Percentiles rank a stretch among this genome's conserved stretches.
These are phyloP conservation scores for Hippolais icterina DNA, from an alignment of 2,113 vertebrate genomes.

Conservation along the genomic window DNA sequence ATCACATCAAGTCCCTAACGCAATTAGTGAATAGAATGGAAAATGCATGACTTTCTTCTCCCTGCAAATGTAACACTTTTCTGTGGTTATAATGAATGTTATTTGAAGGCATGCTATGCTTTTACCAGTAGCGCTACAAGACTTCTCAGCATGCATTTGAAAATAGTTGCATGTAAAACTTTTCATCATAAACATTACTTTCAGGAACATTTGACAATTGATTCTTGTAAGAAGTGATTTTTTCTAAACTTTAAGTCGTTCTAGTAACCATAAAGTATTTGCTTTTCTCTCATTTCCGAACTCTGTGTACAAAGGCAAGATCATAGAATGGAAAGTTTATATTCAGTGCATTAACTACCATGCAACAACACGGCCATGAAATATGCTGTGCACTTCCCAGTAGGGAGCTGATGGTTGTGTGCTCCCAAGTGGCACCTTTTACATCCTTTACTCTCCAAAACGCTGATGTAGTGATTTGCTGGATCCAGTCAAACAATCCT, in stretches of 20 bases:
- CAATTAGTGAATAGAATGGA: background rate
- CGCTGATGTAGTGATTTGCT: background rate
- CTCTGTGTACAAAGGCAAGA: background rate
- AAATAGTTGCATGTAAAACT: constrained; percentile 21
- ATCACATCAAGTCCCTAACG: background rate
- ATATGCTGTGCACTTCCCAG: background rate
- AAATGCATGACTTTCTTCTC: background rate
- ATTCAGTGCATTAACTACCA: background rate
- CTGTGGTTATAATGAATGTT: background rate
- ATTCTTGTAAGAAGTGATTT: background rate
- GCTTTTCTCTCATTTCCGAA: background rate
- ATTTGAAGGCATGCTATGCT: background rate
- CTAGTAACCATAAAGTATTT: background rate
- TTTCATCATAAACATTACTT: background rate
- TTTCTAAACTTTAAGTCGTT: background rate
- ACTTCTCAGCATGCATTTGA: background rate
- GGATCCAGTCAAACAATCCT: background rate
- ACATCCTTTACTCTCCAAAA: background rate
- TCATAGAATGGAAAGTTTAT: background rate
- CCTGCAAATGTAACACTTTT: background rate
- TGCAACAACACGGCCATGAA: background rate
- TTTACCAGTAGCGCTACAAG: background rate
- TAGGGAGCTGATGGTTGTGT: accelerated
- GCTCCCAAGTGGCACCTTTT: background rate
- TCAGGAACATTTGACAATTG: background rate